These are phyloP conservation scores for Scytalopus superciliaris DNA, from an alignment of 2,113 vertebrate genomes.

Conservation along the genomic window DNA sequence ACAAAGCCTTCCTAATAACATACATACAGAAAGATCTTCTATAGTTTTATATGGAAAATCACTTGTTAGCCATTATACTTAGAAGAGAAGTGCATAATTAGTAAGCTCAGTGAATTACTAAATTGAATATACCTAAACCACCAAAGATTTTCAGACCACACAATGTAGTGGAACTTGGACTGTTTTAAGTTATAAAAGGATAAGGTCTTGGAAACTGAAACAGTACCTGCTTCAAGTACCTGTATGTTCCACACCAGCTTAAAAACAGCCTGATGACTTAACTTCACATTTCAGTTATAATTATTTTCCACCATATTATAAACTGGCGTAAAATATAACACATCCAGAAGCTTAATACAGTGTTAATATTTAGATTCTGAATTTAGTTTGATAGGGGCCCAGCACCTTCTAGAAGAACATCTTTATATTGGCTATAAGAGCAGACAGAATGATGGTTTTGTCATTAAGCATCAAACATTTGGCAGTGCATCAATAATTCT, in stretches of 20 bases:
- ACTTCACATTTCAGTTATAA: background rate
- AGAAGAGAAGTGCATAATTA: background rate
- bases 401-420: conserved; percentile 55
- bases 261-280: background rate
- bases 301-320: background rate
- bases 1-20: background rate
- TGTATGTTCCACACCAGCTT: background rate
- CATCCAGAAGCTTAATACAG: background rate
- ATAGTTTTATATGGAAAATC: background rate
- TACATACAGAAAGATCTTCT: background rate
- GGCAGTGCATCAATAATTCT: conserved; percentile 90
- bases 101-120: background rate
- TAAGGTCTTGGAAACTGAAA: background rate
- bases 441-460: conserved; percentile 84
- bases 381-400: background rate
- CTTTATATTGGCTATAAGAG: conserved; percentile 78
- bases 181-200: background rate
- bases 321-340: background rate
- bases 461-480: conserved; percentile 88
- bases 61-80: background rate
- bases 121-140: background rate
- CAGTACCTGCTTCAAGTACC: background rate
- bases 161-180: background rate
- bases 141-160: background rate
- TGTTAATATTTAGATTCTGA: background rate